Evolutionary conservation across 23 tunicate species (phyloP).

Genomic region (Aplidium turbinatum): DNA sequence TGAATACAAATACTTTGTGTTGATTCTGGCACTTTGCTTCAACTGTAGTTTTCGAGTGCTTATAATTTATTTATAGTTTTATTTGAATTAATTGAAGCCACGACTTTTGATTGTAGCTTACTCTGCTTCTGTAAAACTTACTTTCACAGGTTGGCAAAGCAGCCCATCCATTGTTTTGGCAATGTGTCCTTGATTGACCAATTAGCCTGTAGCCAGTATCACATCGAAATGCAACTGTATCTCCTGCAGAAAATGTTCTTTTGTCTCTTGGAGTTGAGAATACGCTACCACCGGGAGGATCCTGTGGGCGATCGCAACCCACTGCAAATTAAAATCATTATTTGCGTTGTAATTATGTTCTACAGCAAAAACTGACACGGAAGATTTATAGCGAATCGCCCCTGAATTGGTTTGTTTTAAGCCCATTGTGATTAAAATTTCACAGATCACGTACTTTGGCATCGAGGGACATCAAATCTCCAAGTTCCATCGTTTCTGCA

Average conservation of each 20-base stretch:
- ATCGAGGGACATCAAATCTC: constrained; percentile 16
- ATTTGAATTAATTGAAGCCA: no score
- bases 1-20: neutral
- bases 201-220: constrained; percentile 16
- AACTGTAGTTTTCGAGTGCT: no score
- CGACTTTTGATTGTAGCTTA: no score
- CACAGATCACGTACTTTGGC: constrained; percentile 28
- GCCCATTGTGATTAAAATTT: no score
- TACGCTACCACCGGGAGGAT: constrained; percentile 24
- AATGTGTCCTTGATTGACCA: constrained; percentile 3
- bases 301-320: constrained; percentile 22
- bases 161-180: constrained; percentile 26
- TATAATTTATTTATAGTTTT: no score
- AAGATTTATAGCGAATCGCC: no score
- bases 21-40: neutral
- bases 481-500: constrained; percentile 21
- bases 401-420: no score
- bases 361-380: no score
- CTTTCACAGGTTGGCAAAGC: constrained; percentile 14
- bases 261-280: constrained; percentile 8
- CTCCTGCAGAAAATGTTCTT: neutral
- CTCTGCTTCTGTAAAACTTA: neutral
- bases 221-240: constrained; percentile 19
- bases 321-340: no score
- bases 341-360: no score